Evolutionary conservation across 2,113 vertebrate species (phyloP), one percentile per base, ranked within the genome.

Genomic region (Bathybates hornii): DNA sequence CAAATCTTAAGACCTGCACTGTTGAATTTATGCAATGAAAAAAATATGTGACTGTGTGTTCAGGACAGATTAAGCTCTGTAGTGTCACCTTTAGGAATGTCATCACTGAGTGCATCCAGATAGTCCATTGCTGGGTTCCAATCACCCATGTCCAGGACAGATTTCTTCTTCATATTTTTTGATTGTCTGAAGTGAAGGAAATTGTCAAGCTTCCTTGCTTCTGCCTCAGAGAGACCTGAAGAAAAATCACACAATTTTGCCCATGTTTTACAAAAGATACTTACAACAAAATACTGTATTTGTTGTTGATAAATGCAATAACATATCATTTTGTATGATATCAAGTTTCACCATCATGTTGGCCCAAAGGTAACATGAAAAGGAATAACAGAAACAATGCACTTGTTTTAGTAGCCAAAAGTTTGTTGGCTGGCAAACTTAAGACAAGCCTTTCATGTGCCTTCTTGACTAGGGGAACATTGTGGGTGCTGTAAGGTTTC

Each of bases 141-240:
- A n/a, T 98, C 94, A 17, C 97, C 97, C 93, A 97, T 97, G 94
- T 97, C 96, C 73, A 97, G 94, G 85, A 98, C 90, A 2, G 96
- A 97, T 93, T 97, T 98, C 53, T 96, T 97, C 95, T 97, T 98
- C 86, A 95, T 92, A 12, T 95, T 94, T 73, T 94, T 83, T 13
- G 97, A 95, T 83, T 97, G 88, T 45, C 96, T 92, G 87, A 99
- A 98, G 94, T 99, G 98, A 82, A 98, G 96, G 92, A 97, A 99
- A 87, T 96, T 98, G 63, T 95, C 96, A 32, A 98, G 95, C 90
- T 98, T 98, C 85, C 88, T 96, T 27, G 97, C 97, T 38, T 98
- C 97, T 0, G 43, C 94, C 80, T 96, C 83, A 57, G 97, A 96
- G 6, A 99, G 96, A 92, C 99, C 99, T 99, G 92, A 57, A 38